Evolutionary conservation across 1,140 invertebrate species (phyloP).

Genomic region (Musca domestica): DNA sequence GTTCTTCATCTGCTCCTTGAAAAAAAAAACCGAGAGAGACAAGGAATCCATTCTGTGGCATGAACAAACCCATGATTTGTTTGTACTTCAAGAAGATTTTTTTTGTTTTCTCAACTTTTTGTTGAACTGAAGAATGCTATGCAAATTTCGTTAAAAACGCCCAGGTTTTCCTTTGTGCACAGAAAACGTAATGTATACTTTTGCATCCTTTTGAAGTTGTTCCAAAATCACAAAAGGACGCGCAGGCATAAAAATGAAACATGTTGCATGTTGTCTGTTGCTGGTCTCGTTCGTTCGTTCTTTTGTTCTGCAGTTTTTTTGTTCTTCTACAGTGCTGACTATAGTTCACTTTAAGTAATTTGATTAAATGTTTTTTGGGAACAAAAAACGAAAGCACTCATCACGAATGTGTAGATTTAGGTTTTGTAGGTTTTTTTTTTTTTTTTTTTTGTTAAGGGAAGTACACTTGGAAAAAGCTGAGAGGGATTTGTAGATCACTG

Average conservation of each 20-base stretch:
- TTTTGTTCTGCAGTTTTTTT: background rate
- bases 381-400: background rate
- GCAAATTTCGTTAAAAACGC: background rate
- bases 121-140: slow-evolving; percentile 11
- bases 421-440: too few species aligned
- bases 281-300: background rate
- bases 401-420: slow-evolving; percentile 11
- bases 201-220: background rate
- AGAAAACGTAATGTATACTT: background rate
- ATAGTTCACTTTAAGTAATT: slow-evolving; percentile 14
- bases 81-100: background rate
- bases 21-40: background rate
- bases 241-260: background rate
- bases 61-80: background rate
- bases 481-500: too few species aligned
- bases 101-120: background rate
- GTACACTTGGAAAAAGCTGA: too few species aligned
- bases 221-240: slow-evolving; percentile 10
- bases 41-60: background rate
- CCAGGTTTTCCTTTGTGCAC: background rate
- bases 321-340: background rate
- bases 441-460: too few species aligned
- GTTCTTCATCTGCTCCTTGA: too few species aligned
- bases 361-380: slow-evolving; percentile 5
- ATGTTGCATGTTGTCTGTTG: slow-evolving; percentile 12